Evolutionary conservation across 2,113 vertebrate genomes (phyloP), one percentile per base, ranked within the genome.

Genomic region (Crotophaga sulcirostris): DNA sequence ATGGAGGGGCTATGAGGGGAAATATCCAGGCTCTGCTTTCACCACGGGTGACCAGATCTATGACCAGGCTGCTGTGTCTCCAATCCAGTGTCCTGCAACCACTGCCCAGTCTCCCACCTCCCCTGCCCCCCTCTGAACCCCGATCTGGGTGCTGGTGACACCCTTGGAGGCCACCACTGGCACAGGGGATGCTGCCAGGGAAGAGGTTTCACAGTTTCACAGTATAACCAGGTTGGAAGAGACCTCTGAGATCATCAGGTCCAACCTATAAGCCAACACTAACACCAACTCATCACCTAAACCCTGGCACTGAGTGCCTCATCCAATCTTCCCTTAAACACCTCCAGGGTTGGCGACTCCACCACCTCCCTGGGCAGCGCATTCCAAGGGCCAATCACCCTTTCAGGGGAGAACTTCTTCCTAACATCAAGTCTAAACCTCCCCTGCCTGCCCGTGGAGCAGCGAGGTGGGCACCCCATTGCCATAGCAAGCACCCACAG

Each of bases 1-100:
- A 0, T 2, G 45, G 60, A 28, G 59, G 26, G 31, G 56, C 51
- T 64, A 13, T 15, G 3, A 15, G 52, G 33, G 31, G 28, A 38
- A 40, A 21, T 34, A 9, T 1, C 23, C 42, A 38, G 54, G 63
- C 64, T 26, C 52, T 29, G 40, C 19, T 24, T 42, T 36, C 15
- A 6, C 49, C 64, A 9, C 16, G n/a, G 20, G 40, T 7, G 7
- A 33, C 67, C 45, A 7, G 2, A 6, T 1, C 9, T 7, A 1
- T 2, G 19, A 26, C 54, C 77, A 38, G 7, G 29, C 1, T 23
- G 38, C 74, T 33, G 60, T 42, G 4, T 33, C 47, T 26, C 76
- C 42, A 7, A 12, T 4, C 29, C 68, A 13, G 28, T 3, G 2
- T 11, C 1, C 47, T 16, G 63, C 51, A 62, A 6, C 9, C 51